These are phyloP conservation scores for Xenops minutus DNA, from an alignment of 2,797 vertebrate genomes.

Conservation along the genomic window DNA sequence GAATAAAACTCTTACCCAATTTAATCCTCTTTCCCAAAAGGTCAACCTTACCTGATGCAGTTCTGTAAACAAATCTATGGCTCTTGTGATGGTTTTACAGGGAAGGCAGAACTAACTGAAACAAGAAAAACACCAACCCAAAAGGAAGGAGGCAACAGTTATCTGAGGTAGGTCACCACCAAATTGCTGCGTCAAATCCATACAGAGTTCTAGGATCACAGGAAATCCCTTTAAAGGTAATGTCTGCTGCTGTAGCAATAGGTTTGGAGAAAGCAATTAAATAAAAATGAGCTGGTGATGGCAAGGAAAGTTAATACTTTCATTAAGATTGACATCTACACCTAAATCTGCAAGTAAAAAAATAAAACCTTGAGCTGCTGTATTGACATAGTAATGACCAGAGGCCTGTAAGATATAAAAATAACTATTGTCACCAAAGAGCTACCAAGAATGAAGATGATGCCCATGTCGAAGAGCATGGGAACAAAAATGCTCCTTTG, in stretches of 20 bases:
- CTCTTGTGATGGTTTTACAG: conserved; percentile 55
- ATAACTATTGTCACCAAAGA: not conserved
- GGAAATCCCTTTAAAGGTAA: conserved; percentile 21
- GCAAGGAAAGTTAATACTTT: not conserved
- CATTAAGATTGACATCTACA: not conserved
- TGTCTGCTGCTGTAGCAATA: not conserved
- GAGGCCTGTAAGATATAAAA: not conserved
- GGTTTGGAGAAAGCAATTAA: not conserved
- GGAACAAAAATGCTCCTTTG: not conserved
- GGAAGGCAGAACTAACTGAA: not conserved
- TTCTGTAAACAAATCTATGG: conserved; percentile 70
- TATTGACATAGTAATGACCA: not conserved
- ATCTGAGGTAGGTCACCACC: conserved; percentile 75
- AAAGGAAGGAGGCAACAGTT: conserved; percentile 46
- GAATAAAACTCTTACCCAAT: conserved; percentile 30
- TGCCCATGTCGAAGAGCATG: not conserved
- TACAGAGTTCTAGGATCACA: not conserved
- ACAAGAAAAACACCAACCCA: not conserved
- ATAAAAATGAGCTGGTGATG: not conserved
- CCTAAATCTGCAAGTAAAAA: not conserved
- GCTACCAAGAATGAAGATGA: not conserved
- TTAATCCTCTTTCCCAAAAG: conserved; percentile 5
- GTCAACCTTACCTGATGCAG: conserved; percentile 18
- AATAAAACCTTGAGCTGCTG: not conserved
- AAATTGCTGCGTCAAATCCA: conserved; percentile 46